phyloP scores from a whole-genome alignment of 64 coral and sea anemone genomes.

The Pocillopora verrucosa region DNA sequence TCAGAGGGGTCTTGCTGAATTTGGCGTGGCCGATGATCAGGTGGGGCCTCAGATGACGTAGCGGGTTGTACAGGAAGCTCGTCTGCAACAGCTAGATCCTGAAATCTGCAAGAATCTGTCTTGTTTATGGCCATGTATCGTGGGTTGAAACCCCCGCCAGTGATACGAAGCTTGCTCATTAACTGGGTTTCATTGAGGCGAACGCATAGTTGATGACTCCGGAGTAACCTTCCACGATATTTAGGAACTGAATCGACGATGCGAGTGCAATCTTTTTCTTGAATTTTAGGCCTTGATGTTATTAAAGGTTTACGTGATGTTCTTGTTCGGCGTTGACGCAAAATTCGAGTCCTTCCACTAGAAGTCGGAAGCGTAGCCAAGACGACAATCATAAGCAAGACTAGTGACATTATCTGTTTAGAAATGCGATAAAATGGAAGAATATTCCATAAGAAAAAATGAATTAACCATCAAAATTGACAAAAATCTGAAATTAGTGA shows the following conservation, averaged over 20 bases:
- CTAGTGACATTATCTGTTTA: no score
- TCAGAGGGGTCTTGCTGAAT: not conserved
- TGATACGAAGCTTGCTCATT: not conserved
- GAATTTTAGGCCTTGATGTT: not conserved
- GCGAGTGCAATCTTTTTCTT: not conserved
- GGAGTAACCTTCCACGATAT: not conserved
- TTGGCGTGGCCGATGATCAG: no score
- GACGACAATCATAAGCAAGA: no score
- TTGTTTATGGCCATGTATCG: constrained; percentile 21
- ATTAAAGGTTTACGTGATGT: no score
- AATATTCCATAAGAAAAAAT: no score
- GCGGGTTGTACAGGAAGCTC: not conserved
- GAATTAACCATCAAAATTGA: no score
- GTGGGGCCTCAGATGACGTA: no score
- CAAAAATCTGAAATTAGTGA: no score
- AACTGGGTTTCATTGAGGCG: constrained; percentile 15
- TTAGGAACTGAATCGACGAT: not conserved
- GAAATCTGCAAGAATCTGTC: not conserved
- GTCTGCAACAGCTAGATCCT: not conserved
- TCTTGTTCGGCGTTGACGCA: no score
- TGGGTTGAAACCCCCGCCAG: constrained; percentile 7
- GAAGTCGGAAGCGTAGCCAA: no score
- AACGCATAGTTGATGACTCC: not conserved
- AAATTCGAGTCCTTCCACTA: no score
- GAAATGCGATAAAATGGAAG: no score